Base-by-base conservation (phyloP, 2,888 invertebrate genomes). In the Orthosia incerta region DNA sequence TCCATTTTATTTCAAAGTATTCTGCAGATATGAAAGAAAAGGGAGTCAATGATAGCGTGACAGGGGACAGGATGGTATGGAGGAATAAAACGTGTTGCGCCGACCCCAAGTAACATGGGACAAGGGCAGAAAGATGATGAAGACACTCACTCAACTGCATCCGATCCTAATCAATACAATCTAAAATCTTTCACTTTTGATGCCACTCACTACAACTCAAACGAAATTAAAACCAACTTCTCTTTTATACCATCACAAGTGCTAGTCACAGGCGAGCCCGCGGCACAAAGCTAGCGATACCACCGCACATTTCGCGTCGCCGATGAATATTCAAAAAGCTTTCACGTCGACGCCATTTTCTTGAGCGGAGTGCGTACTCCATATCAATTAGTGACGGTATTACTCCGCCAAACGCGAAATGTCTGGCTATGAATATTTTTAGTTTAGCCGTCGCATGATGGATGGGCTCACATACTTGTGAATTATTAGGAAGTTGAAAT, bases 261-360 rank as follows among this genome's bases (percentile, higher is more conserved):
- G 56, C 20, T n/a, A 39, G 39, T 45, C 53, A n/a, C 53, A 79
- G 55, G 39, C 61, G 60, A 20, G 55, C n/a, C 51, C 69, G 31
- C 18, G 48, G 69, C 69, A 69, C 67, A 67, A 63, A 75, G 66
- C 72, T 65, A 81, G 73, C 63, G 71, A 64, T 61, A 72, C 81
- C 66, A 46, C 83, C 82, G 84, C 77, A 79, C 87, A 89, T 89
- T 91, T 86, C 80, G 68, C 78, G 73, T 74, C 84, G 71, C 76
- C 86, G 78, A 91, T 92, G 91, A 92, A 92, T 92, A 92, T 92
- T 91, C 89, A 91, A 88, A 88, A 86, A 87, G 86, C 88, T 86
- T 81, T 89, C 85, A 86, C 86, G 87, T 79, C 77, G 76, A 64
- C 85, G 88, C 87, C 88, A 89, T 89, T 91, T 89, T 87, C 87